phyloP scores from a whole-genome alignment of 2,888 invertebrate genomes.

The Lysandra bellargus region DNA sequence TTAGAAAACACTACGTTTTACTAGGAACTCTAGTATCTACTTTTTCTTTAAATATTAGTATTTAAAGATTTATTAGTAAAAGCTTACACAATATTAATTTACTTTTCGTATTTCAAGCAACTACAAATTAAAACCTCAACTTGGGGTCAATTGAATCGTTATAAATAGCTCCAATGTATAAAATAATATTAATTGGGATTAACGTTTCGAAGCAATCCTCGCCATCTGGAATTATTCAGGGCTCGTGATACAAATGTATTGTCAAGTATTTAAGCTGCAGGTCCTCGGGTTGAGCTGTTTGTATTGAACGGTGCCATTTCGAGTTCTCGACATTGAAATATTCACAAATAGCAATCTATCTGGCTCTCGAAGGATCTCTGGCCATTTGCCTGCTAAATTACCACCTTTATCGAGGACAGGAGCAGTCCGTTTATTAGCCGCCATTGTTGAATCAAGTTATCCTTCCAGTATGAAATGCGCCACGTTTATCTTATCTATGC shows the following conservation, averaged over 20 bases:
- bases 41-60: neutral
- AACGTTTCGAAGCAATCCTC: neutral
- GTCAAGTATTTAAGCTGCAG: slow-evolving; percentile 12
- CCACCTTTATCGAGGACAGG: slow-evolving; percentile 49
- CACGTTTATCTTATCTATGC: slow-evolving; percentile 5
- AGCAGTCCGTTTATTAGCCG: slow-evolving; percentile 42
- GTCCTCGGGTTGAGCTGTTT: slow-evolving; percentile 24
- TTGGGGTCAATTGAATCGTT: neutral
- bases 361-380: slow-evolving; percentile 64
- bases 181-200: neutral
- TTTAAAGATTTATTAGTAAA: neutral
- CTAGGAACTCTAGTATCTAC: neutral
- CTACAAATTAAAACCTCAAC: neutral
- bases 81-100: too few relatives aligned
- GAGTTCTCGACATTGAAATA: slow-evolving; percentile 57
- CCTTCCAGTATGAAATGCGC: neutral
- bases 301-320: slow-evolving; percentile 26
- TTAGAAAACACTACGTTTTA: too few relatives aligned
- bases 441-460: slow-evolving; percentile 30
- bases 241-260: neutral
- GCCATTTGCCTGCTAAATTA: slow-evolving; percentile 68
- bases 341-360: slow-evolving; percentile 64
- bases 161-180: neutral
- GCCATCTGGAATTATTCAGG: neutral
- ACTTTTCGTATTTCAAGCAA: neutral